phyloP scores from a whole-genome alignment of 2,888 invertebrate genomes.

The Pedicia rivosa region DNA sequence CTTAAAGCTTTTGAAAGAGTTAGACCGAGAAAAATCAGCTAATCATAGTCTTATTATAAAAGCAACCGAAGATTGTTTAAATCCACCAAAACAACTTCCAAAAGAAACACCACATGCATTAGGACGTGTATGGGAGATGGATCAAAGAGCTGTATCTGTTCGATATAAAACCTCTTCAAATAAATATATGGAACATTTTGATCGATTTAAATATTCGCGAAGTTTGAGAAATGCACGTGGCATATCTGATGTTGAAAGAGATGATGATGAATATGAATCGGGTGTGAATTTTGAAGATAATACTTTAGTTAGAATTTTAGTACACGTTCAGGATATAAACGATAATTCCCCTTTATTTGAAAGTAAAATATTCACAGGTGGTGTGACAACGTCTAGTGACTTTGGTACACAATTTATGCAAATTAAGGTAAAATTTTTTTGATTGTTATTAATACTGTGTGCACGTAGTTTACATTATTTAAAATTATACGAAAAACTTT shows the following conservation, averaged over 20 bases:
- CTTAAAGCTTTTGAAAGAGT: conserved; percentile 36
- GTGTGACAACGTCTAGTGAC: conserved; percentile 83
- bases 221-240: conserved; percentile 15
- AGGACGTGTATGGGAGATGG: too few relatives aligned
- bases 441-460: background rate
- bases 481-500: background rate
- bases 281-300: conserved; percentile 33
- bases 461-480: background rate
- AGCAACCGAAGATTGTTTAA: conserved; percentile 69
- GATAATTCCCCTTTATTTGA: conserved; percentile 80
- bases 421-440: conserved; percentile 43
- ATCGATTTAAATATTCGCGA: conserved; percentile 21
- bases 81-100: conserved; percentile 32
- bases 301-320: conserved; percentile 49
- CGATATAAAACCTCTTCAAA: background rate
- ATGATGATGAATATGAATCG: background rate
- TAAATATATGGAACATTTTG: conserved; percentile 11
- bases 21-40: conserved; percentile 59
- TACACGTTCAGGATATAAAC: conserved; percentile 70
- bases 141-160: background rate
- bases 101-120: background rate
- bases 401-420: conserved; percentile 80
- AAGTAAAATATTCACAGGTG: conserved; percentile 75
- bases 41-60: conserved; percentile 55
- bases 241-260: too few relatives aligned